Conservation (phyloP, 2,797 vertebrate genomes). For the Sebastes elongatus region DNA sequence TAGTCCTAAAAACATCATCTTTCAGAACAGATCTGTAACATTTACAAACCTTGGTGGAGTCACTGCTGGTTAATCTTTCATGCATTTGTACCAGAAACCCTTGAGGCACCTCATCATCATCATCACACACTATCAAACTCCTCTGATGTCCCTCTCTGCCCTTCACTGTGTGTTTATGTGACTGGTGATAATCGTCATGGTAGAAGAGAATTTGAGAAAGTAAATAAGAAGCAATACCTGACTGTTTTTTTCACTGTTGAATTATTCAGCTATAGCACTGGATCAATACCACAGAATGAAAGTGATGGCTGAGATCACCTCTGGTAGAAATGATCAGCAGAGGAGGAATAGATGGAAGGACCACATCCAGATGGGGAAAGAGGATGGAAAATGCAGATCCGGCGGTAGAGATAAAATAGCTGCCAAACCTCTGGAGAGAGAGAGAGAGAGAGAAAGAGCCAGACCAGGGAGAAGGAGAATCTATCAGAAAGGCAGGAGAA, state of each 20-base stretch:
- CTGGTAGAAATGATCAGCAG: slow-evolving; percentile 1
- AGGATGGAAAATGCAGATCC: slow-evolving; percentile 29
- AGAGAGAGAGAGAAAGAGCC: background rate
- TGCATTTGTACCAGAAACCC: background rate
- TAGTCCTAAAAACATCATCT: background rate
- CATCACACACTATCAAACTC: background rate
- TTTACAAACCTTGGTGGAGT: background rate
- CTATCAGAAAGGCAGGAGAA: background rate
- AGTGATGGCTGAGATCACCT: slow-evolving; percentile 11
- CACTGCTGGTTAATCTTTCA: background rate
- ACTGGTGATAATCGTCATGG: background rate
- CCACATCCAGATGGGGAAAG: background rate
- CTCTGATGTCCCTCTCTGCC: background rate
- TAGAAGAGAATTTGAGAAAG: background rate
- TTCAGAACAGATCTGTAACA: background rate
- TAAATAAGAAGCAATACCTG: background rate
- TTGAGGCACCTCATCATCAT: background rate
- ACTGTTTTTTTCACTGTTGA: background rate
- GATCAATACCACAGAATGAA: slow-evolving; percentile 23
- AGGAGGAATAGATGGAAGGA: slow-evolving; percentile 17
- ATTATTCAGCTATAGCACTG: background rate
- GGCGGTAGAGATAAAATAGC: slow-evolving; percentile 34
- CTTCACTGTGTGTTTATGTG: background rate
- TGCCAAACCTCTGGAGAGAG: slow-evolving; percentile 21
- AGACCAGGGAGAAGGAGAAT: slow-evolving; percentile 20